Base-by-base conservation (phyloP, 2,113 vertebrate species). In the Sinocyclocheilus anophthalmus region DNA sequence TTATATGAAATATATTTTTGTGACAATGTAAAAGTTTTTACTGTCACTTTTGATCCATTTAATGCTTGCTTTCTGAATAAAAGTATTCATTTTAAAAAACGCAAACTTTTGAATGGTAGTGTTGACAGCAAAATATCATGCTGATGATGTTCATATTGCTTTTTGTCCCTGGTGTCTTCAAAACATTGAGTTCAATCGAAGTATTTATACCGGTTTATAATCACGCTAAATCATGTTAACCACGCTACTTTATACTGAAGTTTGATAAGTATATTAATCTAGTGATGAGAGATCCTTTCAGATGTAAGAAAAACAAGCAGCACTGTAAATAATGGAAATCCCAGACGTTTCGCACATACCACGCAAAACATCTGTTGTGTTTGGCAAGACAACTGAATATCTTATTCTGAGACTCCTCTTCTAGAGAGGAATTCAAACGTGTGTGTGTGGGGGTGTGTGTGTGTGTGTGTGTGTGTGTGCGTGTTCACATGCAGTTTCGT, bases 361-460 rank as follows among this genome's bases (percentile, higher is more conserved):
- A 61, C 8, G 6, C 37, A 24, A 42, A 80, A 61, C 77, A 80
- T 80, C 77, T 80, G 77, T 63, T 61, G 77, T 42, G 77, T 80
- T 80, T 80, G 77, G 77, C 77, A 80, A 80, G 57, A 80, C 3
- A 80, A 37, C 33, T 61, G 33, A 80, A 80, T 61, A 59, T 80
- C 55, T 80, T 80, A 42, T 80, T 80, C 57, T 12, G 76, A 8
- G 53, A 37, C 53, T 33, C 53, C 53, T 80, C 77, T 80, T 63
- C 30, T 24, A 3, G 6, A 80, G 77, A 2, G 77, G 57, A 80
- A 80, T 63, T 42, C 77, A 63, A 2, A 80, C 20, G 33, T 39
- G 30, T 20, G 55, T 22, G 42, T n/a, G 22, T 24, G 50, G 20
- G 30, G 57, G 76, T 55, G 12, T 50, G 76, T 33, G 45, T 48